Evolutionary conservation across 2,888 invertebrate genomes (phyloP), one percentile per base, ranked within the genome.

Genomic region (Tinea trinotella): DNA sequence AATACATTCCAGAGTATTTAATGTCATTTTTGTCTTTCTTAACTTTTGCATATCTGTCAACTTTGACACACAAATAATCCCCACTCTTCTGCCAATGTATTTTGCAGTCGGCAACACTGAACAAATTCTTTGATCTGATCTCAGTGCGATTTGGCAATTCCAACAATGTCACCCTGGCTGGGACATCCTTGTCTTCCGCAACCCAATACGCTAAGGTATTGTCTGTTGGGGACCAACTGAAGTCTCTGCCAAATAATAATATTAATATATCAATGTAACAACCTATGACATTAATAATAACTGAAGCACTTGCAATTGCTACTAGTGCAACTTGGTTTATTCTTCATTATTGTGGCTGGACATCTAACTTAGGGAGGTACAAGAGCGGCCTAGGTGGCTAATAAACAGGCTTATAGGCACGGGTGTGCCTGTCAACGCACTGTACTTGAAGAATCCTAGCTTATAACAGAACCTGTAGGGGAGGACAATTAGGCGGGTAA

Each of bases 21-120:
- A 93, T 91, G 64, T 97, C 97, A 54, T 92, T 90, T 67, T 98
- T 96, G 70, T 98, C 98, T 69, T 97, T 97, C 66, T 95, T 94
- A n/a, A 93, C 90, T 85, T 97, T 98, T 2, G 94, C 92, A 76
- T 90, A 90, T n/a, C 90, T 87, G 61, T 86, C 87, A n/a, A 87
- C 87, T 86, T 99, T 98, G 0, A 99, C 98, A 65, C 99, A 98
- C 19, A 99, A 88, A 73, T 97, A 98, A 74, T 99, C 98, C 0
- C 99, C 99, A 18, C 93, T 94, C 77, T 97, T 97, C 77, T 99
- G 99, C 99, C 99, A 99, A 75, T 97, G 97, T 74, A 99, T 95
- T 67, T 97, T 97, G 74, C 98, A 98, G 72, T 98, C 98, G 0
- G 98, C 98, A 0, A 99, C 99, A 59, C 95, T 98, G 89, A 99